These are phyloP conservation scores for Botia kubotai DNA, from an alignment of 2,797 vertebrate genomes.

Conservation along the genomic window DNA sequence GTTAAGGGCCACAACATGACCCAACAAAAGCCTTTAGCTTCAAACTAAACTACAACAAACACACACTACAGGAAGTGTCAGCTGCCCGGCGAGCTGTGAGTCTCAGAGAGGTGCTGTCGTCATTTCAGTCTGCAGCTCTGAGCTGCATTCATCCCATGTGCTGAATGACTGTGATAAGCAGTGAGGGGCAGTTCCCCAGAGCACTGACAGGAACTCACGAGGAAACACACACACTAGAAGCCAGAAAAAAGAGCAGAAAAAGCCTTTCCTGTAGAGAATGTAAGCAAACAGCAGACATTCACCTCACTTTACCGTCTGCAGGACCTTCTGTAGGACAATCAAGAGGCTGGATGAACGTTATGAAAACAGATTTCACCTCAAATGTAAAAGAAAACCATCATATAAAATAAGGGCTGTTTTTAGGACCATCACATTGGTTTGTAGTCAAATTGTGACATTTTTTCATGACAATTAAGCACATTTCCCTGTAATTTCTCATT, in stretches of 20 bases:
- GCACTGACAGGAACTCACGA: constrained; percentile 61
- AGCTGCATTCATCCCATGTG: constrained; percentile 50
- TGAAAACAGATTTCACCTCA: not conserved
- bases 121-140: constrained; percentile 53
- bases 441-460: too few species aligned
- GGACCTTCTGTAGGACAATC: constrained; percentile 5
- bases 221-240: constrained; percentile 65
- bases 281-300: constrained; percentile 50
- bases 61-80: constrained; percentile 44
- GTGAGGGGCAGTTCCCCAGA: constrained; percentile 66
- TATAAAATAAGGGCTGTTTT: too few species aligned
- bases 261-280: constrained; percentile 54
- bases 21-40: constrained; percentile 15
- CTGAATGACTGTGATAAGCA: constrained; percentile 64
- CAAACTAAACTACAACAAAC: not conserved
- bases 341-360: not conserved
- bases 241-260: constrained; percentile 45
- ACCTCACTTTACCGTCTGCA: constrained; percentile 7
- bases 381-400: not conserved
- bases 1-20: constrained; percentile 5
- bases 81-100: constrained; percentile 32
- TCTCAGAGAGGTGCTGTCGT: constrained; percentile 56
- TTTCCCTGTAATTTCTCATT: too few species aligned
- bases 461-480: too few species aligned
- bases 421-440: too few species aligned